A percentile compares a stretch with the other conserved stretches of the same genome.
Evolutionary conservation across 2,797 vertebrate species (phyloP).

Genomic region (Amphiprion clarkii): DNA sequence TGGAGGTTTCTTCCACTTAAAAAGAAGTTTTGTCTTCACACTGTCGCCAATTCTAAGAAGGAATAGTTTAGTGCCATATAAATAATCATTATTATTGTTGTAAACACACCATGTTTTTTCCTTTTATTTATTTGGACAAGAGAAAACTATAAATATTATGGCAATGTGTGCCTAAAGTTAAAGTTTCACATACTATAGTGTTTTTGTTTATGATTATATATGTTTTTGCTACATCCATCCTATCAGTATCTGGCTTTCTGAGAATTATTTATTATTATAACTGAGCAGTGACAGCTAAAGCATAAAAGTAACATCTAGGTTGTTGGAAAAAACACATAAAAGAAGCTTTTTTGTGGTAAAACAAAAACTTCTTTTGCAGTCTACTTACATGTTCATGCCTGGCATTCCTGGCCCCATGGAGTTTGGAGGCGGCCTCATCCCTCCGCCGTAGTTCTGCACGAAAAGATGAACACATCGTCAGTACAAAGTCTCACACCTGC

Average conservation of each 20-base stretch:
- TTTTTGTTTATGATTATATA: background rate
- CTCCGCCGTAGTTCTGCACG: conserved; percentile 88
- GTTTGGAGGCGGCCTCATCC: conserved; percentile 92
- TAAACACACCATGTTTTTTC: no score
- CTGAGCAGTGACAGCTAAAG: background rate
- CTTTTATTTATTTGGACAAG: no score
- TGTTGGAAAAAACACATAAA: background rate
- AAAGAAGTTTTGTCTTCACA: no score
- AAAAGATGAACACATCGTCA: conserved; percentile 61
- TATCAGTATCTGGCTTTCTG: background rate
- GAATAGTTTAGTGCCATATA: no score
- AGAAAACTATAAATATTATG: no score
- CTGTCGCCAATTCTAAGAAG: no score
- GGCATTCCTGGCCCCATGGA: conserved; percentile 92
- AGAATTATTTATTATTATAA: background rate
- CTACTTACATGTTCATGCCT: conserved; percentile 90
- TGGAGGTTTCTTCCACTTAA: no score
- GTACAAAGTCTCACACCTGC: conserved; percentile 53
- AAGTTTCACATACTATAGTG: background rate
- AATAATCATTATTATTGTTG: no score
- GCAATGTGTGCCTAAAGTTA: background rate
- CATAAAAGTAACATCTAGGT: background rate
- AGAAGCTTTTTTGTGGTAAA: background rate
- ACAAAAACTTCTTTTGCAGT: background rate
- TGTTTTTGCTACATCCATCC: background rate